Conservation (phyloP, 2,113 vertebrate species). For the Cephalopholis sonnerati region DNA sequence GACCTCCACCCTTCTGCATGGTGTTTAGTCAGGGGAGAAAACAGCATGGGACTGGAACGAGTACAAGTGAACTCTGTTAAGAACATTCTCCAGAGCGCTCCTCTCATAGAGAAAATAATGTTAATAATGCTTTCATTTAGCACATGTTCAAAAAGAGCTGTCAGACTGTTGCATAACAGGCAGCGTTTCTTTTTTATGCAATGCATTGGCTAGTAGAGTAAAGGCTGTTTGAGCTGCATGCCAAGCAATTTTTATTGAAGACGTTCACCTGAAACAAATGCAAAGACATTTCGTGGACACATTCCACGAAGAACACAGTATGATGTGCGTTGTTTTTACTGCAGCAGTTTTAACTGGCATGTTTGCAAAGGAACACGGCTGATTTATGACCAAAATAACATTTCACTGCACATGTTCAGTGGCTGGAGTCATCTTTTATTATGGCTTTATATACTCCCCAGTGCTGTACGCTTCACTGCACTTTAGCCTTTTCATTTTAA, state of each 20-base stretch:
- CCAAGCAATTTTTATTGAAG: not conserved
- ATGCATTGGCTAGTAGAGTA: not conserved
- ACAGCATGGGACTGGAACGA: conserved; percentile 63
- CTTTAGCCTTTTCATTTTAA: not conserved
- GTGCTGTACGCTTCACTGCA: not conserved
- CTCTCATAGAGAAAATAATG: conserved; percentile 20
- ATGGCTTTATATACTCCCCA: not conserved
- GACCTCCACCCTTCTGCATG: conserved; percentile 75
- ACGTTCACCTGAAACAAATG: not conserved
- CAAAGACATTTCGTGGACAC: not conserved
- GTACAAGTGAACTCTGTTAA: conserved; percentile 53
- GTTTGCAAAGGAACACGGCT: conserved; percentile 1
- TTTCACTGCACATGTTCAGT: conserved; percentile 1
- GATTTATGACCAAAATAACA: conserved; percentile 32
- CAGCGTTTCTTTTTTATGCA: not conserved
- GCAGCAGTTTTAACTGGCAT: not conserved
- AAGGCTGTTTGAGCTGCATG: not conserved
- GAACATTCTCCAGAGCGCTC: conserved; percentile 30
- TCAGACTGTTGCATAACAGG: not conserved
- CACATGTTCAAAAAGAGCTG: not conserved
- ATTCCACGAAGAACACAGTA: not conserved
- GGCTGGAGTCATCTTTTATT: not conserved
- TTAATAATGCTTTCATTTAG: conserved; percentile 4
- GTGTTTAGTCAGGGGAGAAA: conserved; percentile 63
- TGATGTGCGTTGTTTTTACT: not conserved